A percentile compares a stretch with the other conserved stretches of the same genome.
Evolutionary conservation across 2,888 invertebrate genomes (phyloP).

Genomic region (Rosalia funebris): DNA sequence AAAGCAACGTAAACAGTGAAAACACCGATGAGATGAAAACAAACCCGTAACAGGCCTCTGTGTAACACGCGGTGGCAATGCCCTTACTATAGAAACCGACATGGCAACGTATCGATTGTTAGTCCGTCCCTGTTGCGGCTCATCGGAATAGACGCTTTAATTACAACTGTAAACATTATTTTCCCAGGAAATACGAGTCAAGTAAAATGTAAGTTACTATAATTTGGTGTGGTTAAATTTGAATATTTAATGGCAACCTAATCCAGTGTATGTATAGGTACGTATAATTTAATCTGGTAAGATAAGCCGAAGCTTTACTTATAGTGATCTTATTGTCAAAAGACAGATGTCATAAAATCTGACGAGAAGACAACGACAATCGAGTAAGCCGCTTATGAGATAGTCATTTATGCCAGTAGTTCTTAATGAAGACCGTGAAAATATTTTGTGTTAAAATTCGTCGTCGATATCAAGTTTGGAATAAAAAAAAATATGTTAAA

Average conservation of each 20-base stretch:
- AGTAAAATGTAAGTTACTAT: too few species aligned
- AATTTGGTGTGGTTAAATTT: neutral
- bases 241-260: slow-evolving; percentile 8
- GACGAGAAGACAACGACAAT: slow-evolving; percentile 8
- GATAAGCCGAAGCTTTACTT: slow-evolving; percentile 8
- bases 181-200: too few species aligned
- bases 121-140: too few species aligned
- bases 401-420: slow-evolving; percentile 10
- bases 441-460: slow-evolving; percentile 19
- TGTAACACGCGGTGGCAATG: too few species aligned
- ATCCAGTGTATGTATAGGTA: slow-evolving; percentile 2
- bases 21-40: too few species aligned
- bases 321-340: slow-evolving; percentile 13
- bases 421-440: slow-evolving; percentile 20
- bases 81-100: too few species aligned
- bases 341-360: slow-evolving; percentile 7
- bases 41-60: too few species aligned
- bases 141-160: too few species aligned
- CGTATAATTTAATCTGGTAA: slow-evolving; percentile 9
- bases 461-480: slow-evolving; percentile 4
- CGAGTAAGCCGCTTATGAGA: slow-evolving; percentile 7
- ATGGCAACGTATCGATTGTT: too few species aligned
- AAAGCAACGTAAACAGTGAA: too few species aligned
- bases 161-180: too few species aligned
- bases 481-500: too few species aligned